Evolutionary conservation across 2,113 vertebrate genomes (phyloP), one percentile per base, ranked within the genome.

Genomic region (Psettodes erumei): DNA sequence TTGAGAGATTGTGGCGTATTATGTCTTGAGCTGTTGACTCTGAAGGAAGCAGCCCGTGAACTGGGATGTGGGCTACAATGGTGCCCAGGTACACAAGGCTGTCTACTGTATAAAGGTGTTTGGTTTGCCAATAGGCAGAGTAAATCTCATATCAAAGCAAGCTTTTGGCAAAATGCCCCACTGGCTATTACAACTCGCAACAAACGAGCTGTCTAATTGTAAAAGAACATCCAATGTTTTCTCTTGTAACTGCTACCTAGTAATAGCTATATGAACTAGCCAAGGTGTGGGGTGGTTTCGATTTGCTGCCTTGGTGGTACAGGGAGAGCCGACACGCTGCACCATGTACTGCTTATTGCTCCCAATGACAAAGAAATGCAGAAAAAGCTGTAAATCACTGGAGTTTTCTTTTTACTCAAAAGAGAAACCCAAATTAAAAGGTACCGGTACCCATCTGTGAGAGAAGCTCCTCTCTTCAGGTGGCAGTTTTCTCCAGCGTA

Each of bases 401-500:
- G 21, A 48, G 18, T 47, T 21, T 60, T 70, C 8, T 21, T 47
- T 54, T 40, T n/a, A 37, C 25, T 62, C 23, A 21, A 66, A 71
- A 50, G 27, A 67, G 38, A 60, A 64, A 33, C 0, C 21, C 9
- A 9, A 50, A 63, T 51, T 38, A 63, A 67, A n/a, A 60, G 33
- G 21, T 9, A 32, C 35, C 25, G 23, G 1, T 95, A 98, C 98
- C 97, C 90, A 15, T 96, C 94, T 69, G 90, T 82, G 67, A 91
- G 79, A 62, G 96, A 98, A 2, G 93, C 89, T 69, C 95, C 96
- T 27, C 77, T 95, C 88, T 88, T 96, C 55, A 90, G 58, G 48
- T 94, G 92, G 67, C 97, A 99, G 85, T 92, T 90, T 76, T 91
- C 92, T 3, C 96, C 97, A 0, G 88, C 86, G 89, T 93, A 96